Base-by-base conservation (phyloP, 2,888 invertebrate species). In the Conus canariensis region DNA sequence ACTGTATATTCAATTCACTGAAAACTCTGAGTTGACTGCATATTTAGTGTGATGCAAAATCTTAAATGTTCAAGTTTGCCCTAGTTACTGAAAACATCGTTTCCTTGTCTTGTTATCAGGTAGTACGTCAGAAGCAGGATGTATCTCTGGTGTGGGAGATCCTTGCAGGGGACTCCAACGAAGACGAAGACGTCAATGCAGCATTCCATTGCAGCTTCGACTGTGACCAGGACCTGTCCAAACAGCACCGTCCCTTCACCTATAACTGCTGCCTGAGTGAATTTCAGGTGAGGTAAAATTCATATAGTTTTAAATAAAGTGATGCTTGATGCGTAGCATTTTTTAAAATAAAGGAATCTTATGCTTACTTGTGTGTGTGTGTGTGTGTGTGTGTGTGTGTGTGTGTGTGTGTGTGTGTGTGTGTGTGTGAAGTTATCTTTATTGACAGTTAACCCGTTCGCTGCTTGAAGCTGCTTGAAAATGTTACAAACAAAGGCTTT, bases 111-210 rank as follows among this genome's bases (percentile, higher is more conserved):
- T 45, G 45, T 45, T 4, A 2, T 58, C 97, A 97, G 97, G 97
- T 97, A 95, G 97, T 98, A 89, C 97, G 97, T 91, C 97, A 97
- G 94, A 97, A 98, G 1, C 97, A 98, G 91, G 98, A 97, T 89
- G 97, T 98, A 0, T 98, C 98, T 0, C 98, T 98, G 95, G 97
- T 98, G 97, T 99, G 98, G 98, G 98, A 98, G 96, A 96, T 98
- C 2, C 97, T 97, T 82, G 95, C 88, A 67, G 92, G 92, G 70
- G 94, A 94, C 90, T 92, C 92, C 83, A 80, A 91, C 14, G 64
- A 64, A 16, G 64, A 64, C 12, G 92, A 93, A 64, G 91, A 92
- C 96, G 97, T 95, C 30, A 93, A 94, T 67, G 91, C 97, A 67
- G 97, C 97, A 93, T 98, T 98, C 95, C 97, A 97, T 83, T 96